These are phyloP conservation scores for Polydrusus pterygomalis DNA, from an alignment of 2,888 invertebrate genomes.

Conservation along the genomic window DNA sequence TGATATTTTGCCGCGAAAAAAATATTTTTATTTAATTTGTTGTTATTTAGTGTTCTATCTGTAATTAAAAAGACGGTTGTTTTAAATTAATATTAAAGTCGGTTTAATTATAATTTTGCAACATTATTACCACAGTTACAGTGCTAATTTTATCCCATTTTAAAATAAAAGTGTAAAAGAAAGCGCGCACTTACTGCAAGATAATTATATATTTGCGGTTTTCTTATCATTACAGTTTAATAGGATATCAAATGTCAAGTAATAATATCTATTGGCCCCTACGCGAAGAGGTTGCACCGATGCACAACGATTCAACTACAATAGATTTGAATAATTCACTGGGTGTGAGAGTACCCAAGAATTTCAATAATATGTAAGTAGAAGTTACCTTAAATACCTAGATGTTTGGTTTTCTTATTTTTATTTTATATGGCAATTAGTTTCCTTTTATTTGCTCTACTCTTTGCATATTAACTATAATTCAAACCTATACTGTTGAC, in stretches of 20 bases:
- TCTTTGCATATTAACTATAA: no score
- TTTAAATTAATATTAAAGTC: no score
- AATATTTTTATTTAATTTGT: not conserved
- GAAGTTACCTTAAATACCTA: not conserved
- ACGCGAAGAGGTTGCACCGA: not conserved
- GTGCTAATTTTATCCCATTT: no score
- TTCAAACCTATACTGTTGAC: no score
- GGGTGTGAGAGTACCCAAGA: not conserved
- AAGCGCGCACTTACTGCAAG: not conserved
- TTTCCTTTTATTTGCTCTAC: no score
- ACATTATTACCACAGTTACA: no score
- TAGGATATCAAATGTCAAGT: slow-evolving; percentile 9
- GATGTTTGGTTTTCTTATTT: no score
- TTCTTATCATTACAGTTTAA: not conserved
- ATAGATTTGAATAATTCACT: slow-evolving; percentile 8
- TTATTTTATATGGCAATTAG: no score
- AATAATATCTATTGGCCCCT: slow-evolving; percentile 6
- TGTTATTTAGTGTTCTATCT: slow-evolving; percentile 1
- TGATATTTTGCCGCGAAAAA: not conserved
- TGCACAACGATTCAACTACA: not conserved
- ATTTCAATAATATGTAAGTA: slow-evolving; percentile 10
- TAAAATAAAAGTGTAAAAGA: no score
- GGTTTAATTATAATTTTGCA: no score
- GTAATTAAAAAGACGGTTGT: no score
- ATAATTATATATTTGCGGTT: not conserved